phyloP scores from a whole-genome alignment of 2,113 vertebrate species.

The Oreochromis aureus region DNA sequence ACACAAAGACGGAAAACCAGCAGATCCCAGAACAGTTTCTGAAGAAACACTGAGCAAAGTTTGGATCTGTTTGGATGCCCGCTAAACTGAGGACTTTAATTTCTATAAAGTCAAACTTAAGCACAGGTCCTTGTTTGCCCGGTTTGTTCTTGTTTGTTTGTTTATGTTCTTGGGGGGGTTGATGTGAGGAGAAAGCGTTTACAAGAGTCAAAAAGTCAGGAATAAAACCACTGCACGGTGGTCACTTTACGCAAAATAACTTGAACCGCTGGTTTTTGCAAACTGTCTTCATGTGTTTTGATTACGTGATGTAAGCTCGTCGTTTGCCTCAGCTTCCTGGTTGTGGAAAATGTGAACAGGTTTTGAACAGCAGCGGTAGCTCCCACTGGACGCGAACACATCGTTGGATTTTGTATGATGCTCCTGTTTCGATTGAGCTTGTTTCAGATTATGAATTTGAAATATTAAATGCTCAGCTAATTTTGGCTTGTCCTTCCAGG shows the following conservation, averaged over 20 bases:
- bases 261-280: constrained; percentile 16
- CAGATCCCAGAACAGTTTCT: constrained; percentile 29
- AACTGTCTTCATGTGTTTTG: constrained; percentile 7
- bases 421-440: neutral
- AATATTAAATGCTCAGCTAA: neutral
- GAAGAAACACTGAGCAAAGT: neutral
- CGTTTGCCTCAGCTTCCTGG: constrained; percentile 43
- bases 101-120: constrained; percentile 35
- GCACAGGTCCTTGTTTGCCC: constrained; percentile 52
- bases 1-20: constrained; percentile 6
- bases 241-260: constrained; percentile 41
- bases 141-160: neutral
- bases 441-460: neutral
- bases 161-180: neutral
- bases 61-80: neutral
- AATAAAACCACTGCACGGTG: constrained; percentile 54
- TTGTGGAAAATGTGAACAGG: constrained; percentile 18
- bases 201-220: constrained; percentile 54
- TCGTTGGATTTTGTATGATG: neutral
- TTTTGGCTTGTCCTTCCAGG: constrained; percentile 5
- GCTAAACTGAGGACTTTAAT: constrained; percentile 6
- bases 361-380: neutral
- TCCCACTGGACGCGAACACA: neutral
- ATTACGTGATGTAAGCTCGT: constrained; percentile 33
- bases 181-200: constrained; percentile 41